Base-by-base conservation (phyloP, 1,140 invertebrate genomes). In the Nasonia longicornis region DNA sequence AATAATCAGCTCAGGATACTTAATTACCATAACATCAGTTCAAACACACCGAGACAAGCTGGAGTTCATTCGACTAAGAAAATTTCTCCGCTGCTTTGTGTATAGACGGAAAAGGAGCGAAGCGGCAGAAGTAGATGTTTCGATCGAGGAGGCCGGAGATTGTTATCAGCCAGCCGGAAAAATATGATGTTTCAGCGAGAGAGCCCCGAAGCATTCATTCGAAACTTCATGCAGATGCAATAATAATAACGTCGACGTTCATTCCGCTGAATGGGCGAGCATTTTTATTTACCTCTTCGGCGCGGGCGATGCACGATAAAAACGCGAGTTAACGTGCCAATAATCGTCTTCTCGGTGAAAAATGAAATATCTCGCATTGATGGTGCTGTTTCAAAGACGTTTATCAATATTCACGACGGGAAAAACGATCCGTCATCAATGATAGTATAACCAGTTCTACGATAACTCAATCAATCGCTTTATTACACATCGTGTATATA, bases 221-320 rank as follows among this genome's bases (percentile, higher is more conserved):
- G 48, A 26, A 78, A 71, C 8, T 26, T 63, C 11, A 73, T 22
- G 38, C 7, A 29, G 31, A 20, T 1, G 12, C n/a, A 45, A 42
- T 45, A 63, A 74, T 31, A 67, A n/a, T 35, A 80, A 48, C 8
- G 16, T 31, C 45, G 14, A 66, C 22, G 38, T 80, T 67, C 64
- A 67, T 66, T 48, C 16, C 16, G 20, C 2, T 67, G 38, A 66
- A 73, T 48, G 38, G n/a, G 35, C 1, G 10, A 80, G 35, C 1
- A 67, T 67, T 73, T 73, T 74, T 73, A 71, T 72, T 42, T 22
- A 12, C 16, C 10, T 38, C 16, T 73, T 79, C 16, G 8, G 48
- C 7, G 10, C 16, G 48, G 14, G 48, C 29, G 12, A 70, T 26
- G 26, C 14, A 35, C 6, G 64, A 38, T 77, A 20, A 70, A 58